Evolutionary conservation across 2,797 vertebrate species (phyloP), one percentile per base, ranked within the genome.

Genomic region (Fistularia commersonii): DNA sequence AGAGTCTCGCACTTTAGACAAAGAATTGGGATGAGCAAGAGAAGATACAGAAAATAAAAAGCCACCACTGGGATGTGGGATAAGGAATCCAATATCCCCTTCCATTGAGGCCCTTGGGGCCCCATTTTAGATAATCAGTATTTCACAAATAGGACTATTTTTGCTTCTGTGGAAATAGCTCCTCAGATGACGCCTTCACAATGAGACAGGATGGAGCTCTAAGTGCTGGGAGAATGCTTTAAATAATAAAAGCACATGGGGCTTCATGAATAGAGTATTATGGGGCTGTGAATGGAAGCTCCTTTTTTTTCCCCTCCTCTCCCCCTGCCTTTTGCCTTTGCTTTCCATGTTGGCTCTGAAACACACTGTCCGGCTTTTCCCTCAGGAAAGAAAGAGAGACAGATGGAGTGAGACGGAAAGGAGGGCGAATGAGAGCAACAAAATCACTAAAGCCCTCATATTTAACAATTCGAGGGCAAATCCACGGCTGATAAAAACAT

Each of bases 181-280:
- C 71, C 72, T 80, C 66, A 69, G 79, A 84, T 74, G 76, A 79
- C 67, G 81, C 74, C 79, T 76, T 75, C 68, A 85, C 84, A 89
- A 84, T 79, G 80, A 76, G 74, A 69, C 74, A 65, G 76, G 80
- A 81, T 73, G 74, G 74, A 82, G 76, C 65, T 70, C 76, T 72
- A 67, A 69, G 70, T 68, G 69, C 75, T 57, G 68, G 72, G 69
- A 82, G 79, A 81, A 80, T 72, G 74, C 66, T 80, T 81, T 80
- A 80, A 85, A 87, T 87, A 85, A 88, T 87, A 88, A 85, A 89
- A 84, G 84, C 82, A 67, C 79, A 80, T 66, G 74, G 72, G 62
- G 71, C 73, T 74, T 77, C 83, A 80, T 90, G 87, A 90, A 88
- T 85, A 84, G 84, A 73, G 79, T 69, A 83, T 89, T 89, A 82